Evolutionary conservation across 2,113 vertebrate genomes (phyloP).

Genomic region (Hymenochirus boettgeri): DNA sequence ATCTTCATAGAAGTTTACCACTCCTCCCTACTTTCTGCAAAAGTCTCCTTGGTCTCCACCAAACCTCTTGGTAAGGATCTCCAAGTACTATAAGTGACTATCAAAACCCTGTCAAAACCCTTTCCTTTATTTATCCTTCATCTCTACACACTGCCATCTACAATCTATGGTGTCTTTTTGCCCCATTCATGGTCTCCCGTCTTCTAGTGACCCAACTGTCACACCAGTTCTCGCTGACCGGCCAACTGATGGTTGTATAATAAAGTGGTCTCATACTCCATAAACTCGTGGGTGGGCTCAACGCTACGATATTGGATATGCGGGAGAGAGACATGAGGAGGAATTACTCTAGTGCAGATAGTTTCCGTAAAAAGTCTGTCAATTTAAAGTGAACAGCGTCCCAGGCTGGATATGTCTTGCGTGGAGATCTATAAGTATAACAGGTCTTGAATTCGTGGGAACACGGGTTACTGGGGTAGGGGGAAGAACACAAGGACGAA

Average conservation of each 20-base stretch:
- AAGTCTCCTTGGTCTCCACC: no score
- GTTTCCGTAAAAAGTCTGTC: slow-evolving; percentile 89
- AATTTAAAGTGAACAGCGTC: slow-evolving; percentile 95
- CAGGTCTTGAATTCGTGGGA: slow-evolving; percentile 85
- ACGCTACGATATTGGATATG: slow-evolving; percentile 87
- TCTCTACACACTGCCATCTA: no score
- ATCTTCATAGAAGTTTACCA: no score
- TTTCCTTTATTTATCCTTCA: no score
- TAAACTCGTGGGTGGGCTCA: slow-evolving; percentile 80
- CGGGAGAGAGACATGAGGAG: slow-evolving; percentile 75
- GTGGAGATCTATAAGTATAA: slow-evolving; percentile 93
- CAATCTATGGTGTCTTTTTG: no score
- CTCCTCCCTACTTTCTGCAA: no score
- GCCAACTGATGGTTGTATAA: slow-evolving; percentile 53
- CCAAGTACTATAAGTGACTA: no score
- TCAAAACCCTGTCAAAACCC: no score
- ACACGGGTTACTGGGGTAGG: slow-evolving; percentile 69
- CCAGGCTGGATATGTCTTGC: slow-evolving; percentile 93
- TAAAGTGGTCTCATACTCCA: slow-evolving; percentile 93
- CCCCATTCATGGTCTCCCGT: no score
- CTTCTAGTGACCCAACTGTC: no score
- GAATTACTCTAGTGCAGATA: slow-evolving; percentile 87
- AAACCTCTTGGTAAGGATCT: no score
- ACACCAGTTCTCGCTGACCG: no score
- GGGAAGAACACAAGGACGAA: slow-evolving; percentile 70